Evolutionary conservation across 2,888 invertebrate species (phyloP).

Genomic region (Agrotis clavis): DNA sequence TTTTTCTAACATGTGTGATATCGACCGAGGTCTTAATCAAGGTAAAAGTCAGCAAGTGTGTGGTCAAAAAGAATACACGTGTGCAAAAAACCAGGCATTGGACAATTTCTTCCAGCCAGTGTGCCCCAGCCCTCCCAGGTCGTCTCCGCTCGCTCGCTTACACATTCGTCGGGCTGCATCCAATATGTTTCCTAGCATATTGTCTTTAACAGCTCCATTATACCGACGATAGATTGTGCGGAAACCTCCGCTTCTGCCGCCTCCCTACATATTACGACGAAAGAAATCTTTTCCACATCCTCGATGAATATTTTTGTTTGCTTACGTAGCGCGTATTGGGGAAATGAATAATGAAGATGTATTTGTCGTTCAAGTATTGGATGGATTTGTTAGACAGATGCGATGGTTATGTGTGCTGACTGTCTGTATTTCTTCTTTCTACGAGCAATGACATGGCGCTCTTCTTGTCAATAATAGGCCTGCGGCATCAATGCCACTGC

Average conservation of each 20-base stretch:
- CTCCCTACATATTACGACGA: slow-evolving; percentile 64
- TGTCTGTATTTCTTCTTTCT: slow-evolving; percentile 17
- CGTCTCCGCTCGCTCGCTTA: slow-evolving; percentile 87
- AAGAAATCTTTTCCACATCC: slow-evolving; percentile 70
- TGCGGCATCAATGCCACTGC: not conserved
- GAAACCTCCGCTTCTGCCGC: slow-evolving; percentile 66
- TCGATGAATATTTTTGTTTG: slow-evolving; percentile 84
- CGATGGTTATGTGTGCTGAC: slow-evolving; percentile 17
- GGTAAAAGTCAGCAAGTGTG: no score
- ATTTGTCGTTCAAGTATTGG: slow-evolving; percentile 49
- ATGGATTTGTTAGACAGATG: slow-evolving; percentile 24
- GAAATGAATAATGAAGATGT: slow-evolving; percentile 61
- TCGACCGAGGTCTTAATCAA: no score
- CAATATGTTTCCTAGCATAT: slow-evolving; percentile 90
- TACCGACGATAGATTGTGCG: slow-evolving; percentile 82
- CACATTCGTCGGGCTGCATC: slow-evolving; percentile 90
- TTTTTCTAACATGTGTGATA: no score
- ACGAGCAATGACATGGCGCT: not conserved
- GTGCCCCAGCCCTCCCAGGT: slow-evolving; percentile 64
- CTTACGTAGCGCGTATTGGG: slow-evolving; percentile 45
- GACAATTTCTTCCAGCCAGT: slow-evolving; percentile 61
- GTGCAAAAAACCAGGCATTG: not conserved
- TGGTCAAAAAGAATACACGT: no score
- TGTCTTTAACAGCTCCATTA: slow-evolving; percentile 91
- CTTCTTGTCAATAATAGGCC: not conserved